A percentile compares a stretch with the other conserved stretches of the same genome.
Evolutionary conservation across 30 jellyfish, hydroid and myxozoan genomes (phyloP).

Genomic region (Rhopilema esculentum): DNA sequence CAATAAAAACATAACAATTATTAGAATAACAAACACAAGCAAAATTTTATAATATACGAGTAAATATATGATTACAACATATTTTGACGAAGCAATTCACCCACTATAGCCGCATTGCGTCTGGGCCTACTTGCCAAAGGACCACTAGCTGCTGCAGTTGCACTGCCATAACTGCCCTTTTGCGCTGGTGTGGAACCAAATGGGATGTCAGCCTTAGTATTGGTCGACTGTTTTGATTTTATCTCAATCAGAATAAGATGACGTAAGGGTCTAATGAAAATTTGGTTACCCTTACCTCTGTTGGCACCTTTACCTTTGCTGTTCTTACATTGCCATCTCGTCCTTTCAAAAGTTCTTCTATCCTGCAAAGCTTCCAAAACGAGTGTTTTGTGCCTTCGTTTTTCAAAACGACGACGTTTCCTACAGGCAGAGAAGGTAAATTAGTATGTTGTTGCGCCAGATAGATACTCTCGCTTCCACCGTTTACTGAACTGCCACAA

Average conservation of each 20-base stretch:
- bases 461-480: conserved; percentile 14
- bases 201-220: neutral
- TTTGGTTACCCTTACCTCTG: conserved; percentile 28
- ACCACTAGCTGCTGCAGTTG: conserved; percentile 1
- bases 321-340: conserved; percentile 44
- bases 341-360: conserved; percentile 27
- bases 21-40: neutral
- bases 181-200: neutral
- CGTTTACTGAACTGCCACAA: conserved; percentile 13
- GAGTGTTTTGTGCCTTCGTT: conserved; percentile 16
- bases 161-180: neutral
- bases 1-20: neutral
- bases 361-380: conserved; percentile 31
- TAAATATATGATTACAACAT: conserved; percentile 6
- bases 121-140: conserved; percentile 5
- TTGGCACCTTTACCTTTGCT: conserved; percentile 37
- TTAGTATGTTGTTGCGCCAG: neutral
- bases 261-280: conserved; percentile 2
- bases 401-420: conserved; percentile 19
- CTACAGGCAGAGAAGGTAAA: neutral
- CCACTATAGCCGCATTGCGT: conserved; percentile 35
- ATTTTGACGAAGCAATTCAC: conserved; percentile 15
- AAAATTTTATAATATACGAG: neutral
- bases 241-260: conserved; percentile 20
- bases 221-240: neutral